phyloP scores from a whole-genome alignment of 2,888 invertebrate genomes.

The Leptinotarsa haldemani region DNA sequence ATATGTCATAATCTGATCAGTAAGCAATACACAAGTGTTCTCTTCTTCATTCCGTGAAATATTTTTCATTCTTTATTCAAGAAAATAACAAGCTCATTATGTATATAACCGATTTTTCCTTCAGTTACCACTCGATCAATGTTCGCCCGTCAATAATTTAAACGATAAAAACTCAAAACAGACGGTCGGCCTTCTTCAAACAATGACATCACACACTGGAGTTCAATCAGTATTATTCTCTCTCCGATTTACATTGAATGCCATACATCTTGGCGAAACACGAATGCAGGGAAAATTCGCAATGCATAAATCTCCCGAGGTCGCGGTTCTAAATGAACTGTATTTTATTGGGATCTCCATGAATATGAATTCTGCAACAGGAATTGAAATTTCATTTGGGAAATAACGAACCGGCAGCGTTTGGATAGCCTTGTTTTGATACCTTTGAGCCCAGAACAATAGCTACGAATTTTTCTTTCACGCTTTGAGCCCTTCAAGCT shows the following conservation, averaged over 20 bases:
- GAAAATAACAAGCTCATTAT: neutral
- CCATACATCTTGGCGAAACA: conserved; percentile 62
- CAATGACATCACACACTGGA: conserved; percentile 57
- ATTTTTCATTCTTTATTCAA: neutral
- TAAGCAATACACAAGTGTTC: too few relatives aligned
- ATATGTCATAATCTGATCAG: too few relatives aligned
- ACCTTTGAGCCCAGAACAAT: conserved; percentile 51
- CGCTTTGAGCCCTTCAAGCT: neutral
- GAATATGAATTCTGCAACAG: conserved; percentile 59
- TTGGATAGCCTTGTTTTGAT: conserved; percentile 44
- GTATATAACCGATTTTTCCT: neutral
- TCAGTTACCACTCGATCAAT: neutral
- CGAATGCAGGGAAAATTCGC: conserved; percentile 60
- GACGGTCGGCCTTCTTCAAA: conserved; percentile 51
- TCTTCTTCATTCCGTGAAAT: neutral
- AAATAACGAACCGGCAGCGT: conserved; percentile 49
- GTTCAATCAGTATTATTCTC: conserved; percentile 63
- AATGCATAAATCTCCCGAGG: conserved; percentile 60
- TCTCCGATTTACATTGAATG: conserved; percentile 64
- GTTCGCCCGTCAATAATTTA: neutral
- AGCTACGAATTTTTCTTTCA: conserved; percentile 30
- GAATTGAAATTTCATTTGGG: conserved; percentile 53
- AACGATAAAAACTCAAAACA: conserved; percentile 23
- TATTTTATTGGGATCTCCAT: conserved; percentile 60
- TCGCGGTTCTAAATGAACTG: conserved; percentile 58